Evolutionary conservation across 2,797 vertebrate species (phyloP), one percentile per base, ranked within the genome.

Genomic region (Gymnoscopelus microlampas): DNA sequence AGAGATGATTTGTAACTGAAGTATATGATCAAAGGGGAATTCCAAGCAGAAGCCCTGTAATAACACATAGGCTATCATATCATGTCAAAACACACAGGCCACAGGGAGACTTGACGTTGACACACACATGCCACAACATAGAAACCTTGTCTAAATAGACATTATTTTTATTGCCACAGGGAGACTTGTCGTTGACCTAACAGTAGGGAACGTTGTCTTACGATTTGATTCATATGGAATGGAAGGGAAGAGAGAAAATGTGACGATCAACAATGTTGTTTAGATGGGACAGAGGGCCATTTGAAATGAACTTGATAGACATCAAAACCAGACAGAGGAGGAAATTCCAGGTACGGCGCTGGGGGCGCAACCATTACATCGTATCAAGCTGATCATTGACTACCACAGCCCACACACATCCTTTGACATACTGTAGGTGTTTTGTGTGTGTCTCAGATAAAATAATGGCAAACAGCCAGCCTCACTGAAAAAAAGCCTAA

Each of bases 1-100:
- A 63, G 51, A 2, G 55, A 67, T 79, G 78, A 83, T 64, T 53
- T 77, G 79, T 78, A 78, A 70, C 73, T 73, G 74, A 68, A 83
- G 70, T 44, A 35, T 69, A 19, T 0, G 19, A 39, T 76, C 24
- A 65, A n/a, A 60, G n/a, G 76, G 85, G 84, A 79, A 85, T 86
- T 63, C 71, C 76, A 82, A 75, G 0, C 4, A 76, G n/a, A 54
- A 26, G 53, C 0, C 48, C 47, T 13, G 39, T 12, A 13, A 47
- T 9, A 15, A 24, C 39, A 23, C 10, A 29, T 29, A 29, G 26
- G 26, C 26, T 29, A 29, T 29, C 26, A 5, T 35, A 13, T 13
- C 1, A 39, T 35, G 14, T 32, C 5, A 39, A 6, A 39, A 55
- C 12, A 48, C 8, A 9, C 12, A 48, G 47, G 12, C 12, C 47